Evolutionary conservation across 2,888 invertebrate species (phyloP).

Genomic region (Dromius quadrimaculatus): DNA sequence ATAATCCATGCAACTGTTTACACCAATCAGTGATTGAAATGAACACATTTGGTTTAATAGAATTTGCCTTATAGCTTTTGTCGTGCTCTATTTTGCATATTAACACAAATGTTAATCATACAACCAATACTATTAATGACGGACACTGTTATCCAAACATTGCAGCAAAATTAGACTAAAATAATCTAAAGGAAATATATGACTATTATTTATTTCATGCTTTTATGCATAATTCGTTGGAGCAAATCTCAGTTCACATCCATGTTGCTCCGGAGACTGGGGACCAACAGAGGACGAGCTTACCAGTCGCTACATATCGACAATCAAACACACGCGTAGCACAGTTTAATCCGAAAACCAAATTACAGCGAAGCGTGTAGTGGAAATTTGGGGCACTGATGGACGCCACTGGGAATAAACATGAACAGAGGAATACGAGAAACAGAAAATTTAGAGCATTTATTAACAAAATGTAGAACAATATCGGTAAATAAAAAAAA

Average conservation of each 20-base stretch:
- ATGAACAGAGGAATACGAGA: background rate
- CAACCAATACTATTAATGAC: too few species aligned
- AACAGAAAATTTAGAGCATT: too few species aligned
- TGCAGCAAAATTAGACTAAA: too few species aligned
- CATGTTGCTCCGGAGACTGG: background rate
- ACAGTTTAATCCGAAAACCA: constrained; percentile 49
- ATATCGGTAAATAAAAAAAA: too few species aligned
- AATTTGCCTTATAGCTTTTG: constrained; percentile 35
- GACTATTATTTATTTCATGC: too few species aligned
- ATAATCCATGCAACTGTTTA: constrained; percentile 18
- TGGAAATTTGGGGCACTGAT: background rate
- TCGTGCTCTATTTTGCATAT: constrained; percentile 1
- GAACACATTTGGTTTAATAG: constrained; percentile 34
- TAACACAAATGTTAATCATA: too few species aligned
- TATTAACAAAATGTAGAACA: too few species aligned
- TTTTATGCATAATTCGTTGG: background rate
- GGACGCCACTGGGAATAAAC: background rate
- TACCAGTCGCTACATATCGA: constrained; percentile 30
- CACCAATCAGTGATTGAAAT: constrained; percentile 33
- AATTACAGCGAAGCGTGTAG: constrained; percentile 46
- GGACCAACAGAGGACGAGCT: constrained; percentile 29
- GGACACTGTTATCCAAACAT: too few species aligned
- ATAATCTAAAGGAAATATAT: too few species aligned
- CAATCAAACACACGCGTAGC: constrained; percentile 35
- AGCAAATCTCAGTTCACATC: constrained; percentile 10